Conservation (phyloP, 2,888 invertebrate species). For the Hirtodrosophila cameraria region DNA sequence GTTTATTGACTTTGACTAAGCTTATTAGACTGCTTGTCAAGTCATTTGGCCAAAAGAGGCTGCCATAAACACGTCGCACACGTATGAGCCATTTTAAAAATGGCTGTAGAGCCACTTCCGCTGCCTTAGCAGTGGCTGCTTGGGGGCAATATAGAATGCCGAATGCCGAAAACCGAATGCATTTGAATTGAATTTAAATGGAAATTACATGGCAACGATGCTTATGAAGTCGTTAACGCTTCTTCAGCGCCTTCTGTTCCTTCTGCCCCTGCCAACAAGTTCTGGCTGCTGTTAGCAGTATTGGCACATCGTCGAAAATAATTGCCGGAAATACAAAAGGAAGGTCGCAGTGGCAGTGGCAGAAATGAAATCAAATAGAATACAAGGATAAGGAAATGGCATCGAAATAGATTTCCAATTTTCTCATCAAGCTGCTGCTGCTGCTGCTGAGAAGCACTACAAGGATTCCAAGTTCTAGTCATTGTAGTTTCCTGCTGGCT, state of each 20-base stretch:
- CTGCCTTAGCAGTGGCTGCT: constrained; percentile 27
- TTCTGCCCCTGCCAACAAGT: not conserved
- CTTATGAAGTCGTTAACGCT: constrained; percentile 73
- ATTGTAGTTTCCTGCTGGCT: constrained; percentile 32
- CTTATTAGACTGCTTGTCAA: constrained; percentile 47
- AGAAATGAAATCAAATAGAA: constrained; percentile 63
- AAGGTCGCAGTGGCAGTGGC: constrained; percentile 29
- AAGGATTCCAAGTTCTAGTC: constrained; percentile 39
- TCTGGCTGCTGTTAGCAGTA: constrained; percentile 38
- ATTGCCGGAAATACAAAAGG: constrained; percentile 79
- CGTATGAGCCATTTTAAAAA: constrained; percentile 72
- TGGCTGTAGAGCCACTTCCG: constrained; percentile 67
- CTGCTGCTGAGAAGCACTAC: constrained; percentile 58
- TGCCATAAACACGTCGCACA: constrained; percentile 75
- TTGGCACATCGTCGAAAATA: constrained; percentile 76
- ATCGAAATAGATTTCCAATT: constrained; percentile 74
- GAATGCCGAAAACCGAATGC: no score
- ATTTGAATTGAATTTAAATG: constrained; percentile 65
- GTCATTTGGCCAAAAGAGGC: constrained; percentile 45
- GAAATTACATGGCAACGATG: constrained; percentile 46
- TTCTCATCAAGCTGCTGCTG: constrained; percentile 38
- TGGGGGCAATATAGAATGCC: not conserved
- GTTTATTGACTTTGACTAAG: constrained; percentile 50
- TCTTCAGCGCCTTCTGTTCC: constrained; percentile 1
- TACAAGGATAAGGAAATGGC: constrained; percentile 38